A percentile compares a stretch with the other conserved stretches of the same genome.
These are phyloP conservation scores for Nyleta sp. DNA, from an alignment of 2,888 invertebrate genomes.

Conservation along the genomic window DNA sequence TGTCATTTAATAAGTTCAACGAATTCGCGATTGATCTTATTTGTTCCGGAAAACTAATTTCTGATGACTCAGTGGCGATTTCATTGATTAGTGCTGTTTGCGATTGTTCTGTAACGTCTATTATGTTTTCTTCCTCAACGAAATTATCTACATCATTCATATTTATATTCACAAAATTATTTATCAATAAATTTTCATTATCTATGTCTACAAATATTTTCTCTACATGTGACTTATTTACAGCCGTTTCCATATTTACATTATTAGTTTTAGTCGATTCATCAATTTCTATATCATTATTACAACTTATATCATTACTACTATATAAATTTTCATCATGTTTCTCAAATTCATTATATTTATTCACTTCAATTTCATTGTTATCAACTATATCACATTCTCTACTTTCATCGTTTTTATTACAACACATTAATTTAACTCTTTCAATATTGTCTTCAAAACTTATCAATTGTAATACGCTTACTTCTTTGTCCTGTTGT, in stretches of 20 bases:
- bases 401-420: too few relatives aligned
- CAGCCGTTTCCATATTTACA: not conserved
- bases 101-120: not conserved
- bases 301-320: not conserved
- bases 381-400: too few relatives aligned
- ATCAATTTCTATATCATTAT: too few relatives aligned
- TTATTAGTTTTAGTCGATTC: not conserved
- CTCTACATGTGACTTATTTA: too few relatives aligned
- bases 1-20: conserved; percentile 1
- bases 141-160: conserved; percentile 1
- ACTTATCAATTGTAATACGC: too few relatives aligned
- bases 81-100: conserved; percentile 2
- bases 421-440: too few relatives aligned
- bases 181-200: not conserved
- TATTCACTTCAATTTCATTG: not conserved
- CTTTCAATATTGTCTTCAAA: too few relatives aligned
- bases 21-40: not conserved
- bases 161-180: conserved; percentile 15
- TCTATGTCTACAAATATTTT: not conserved
- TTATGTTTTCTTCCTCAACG: conserved; percentile 4
- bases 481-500: too few relatives aligned
- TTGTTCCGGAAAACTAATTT: not conserved
- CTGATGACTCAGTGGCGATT: not conserved
- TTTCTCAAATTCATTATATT: not conserved
- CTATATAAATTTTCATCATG: not conserved